Evolutionary conservation across 2,113 vertebrate genomes (phyloP).

Genomic region (Blennius ocellaris): DNA sequence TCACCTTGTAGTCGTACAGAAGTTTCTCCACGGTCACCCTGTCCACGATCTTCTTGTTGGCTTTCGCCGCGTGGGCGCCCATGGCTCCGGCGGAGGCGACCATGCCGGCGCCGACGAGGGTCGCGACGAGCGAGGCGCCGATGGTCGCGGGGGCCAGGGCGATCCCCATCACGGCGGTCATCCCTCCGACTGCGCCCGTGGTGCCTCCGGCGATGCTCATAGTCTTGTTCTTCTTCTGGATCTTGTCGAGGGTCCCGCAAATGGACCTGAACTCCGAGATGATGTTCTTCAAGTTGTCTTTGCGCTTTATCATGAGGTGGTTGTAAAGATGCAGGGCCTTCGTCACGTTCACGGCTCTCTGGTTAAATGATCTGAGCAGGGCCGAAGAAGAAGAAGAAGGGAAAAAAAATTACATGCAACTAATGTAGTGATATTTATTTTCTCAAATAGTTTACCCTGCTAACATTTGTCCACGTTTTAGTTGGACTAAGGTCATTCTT

Average conservation of each 20-base stretch:
- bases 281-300: conserved; percentile 33
- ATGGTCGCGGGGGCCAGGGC: conserved; percentile 75
- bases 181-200: conserved; percentile 73
- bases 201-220: conserved; percentile 71
- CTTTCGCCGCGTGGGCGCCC: conserved; percentile 41
- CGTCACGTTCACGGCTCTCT: conserved; percentile 48
- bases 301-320: conserved; percentile 62
- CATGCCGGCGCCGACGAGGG: conserved; percentile 74
- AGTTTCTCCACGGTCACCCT: conserved; percentile 60
- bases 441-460: too few relatives aligned
- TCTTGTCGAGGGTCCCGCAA: conserved; percentile 62
- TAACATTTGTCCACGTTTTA: too few relatives aligned
- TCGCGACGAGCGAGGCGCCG: conserved; percentile 71
- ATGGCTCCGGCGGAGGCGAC: conserved; percentile 72
- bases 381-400: background rate
- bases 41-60: conserved; percentile 56
- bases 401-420: background rate
- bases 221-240: conserved; percentile 63
- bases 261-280: conserved; percentile 63
- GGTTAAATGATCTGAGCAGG: conserved; percentile 53
- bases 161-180: conserved; percentile 70
- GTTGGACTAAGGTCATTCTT: too few relatives aligned
- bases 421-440: background rate
- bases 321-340: conserved; percentile 65
- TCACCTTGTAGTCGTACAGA: conserved; percentile 46